phyloP scores from a whole-genome alignment of 1,140 invertebrate species.

The Heliconius hewitsoni region DNA sequence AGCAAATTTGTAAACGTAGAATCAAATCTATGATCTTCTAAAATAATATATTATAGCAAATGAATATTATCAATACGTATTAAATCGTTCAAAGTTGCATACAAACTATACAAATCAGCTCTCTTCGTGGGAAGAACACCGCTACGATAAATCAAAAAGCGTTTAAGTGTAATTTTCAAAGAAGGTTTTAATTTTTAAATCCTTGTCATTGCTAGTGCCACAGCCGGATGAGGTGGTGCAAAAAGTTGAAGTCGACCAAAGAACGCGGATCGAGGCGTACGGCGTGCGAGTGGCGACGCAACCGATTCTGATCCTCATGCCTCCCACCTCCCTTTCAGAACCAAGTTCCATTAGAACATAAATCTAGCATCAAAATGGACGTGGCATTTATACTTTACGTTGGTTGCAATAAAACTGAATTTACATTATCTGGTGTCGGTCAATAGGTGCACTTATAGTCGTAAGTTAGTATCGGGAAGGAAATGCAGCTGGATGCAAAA shows the following conservation, averaged over 20 bases:
- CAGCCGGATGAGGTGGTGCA: conserved; percentile 68
- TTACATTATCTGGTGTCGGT: conserved; percentile 47
- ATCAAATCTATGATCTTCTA: not conserved
- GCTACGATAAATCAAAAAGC: not conserved
- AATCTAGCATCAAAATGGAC: conserved; percentile 49
- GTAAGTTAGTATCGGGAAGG: conserved; percentile 55
- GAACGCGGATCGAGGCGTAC: conserved; percentile 73
- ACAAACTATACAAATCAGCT: not conserved
- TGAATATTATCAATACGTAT: conserved; percentile 5
- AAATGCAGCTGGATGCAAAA: conserved; percentile 66
- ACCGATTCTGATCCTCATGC: conserved; percentile 62
- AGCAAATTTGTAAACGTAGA: not conserved
- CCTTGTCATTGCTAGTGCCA: conserved; percentile 68
- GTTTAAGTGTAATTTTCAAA: conserved; percentile 32
- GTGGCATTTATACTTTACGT: conserved; percentile 54
- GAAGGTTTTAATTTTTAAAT: conserved; percentile 64
- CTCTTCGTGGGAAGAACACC: not conserved
- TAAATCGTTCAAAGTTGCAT: not conserved
- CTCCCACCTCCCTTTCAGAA: conserved; percentile 47
- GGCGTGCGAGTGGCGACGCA: conserved; percentile 44
- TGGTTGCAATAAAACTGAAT: conserved; percentile 61
- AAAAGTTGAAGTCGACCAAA: conserved; percentile 74
- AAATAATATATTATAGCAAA: not conserved
- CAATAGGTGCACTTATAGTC: conserved; percentile 50
- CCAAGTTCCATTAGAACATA: conserved; percentile 56